A percentile compares a stretch with the other conserved stretches of the same genome.
These are phyloP conservation scores for Melipona quadrifasciata DNA, from an alignment of 1,140 invertebrate genomes.

Conservation along the genomic window DNA sequence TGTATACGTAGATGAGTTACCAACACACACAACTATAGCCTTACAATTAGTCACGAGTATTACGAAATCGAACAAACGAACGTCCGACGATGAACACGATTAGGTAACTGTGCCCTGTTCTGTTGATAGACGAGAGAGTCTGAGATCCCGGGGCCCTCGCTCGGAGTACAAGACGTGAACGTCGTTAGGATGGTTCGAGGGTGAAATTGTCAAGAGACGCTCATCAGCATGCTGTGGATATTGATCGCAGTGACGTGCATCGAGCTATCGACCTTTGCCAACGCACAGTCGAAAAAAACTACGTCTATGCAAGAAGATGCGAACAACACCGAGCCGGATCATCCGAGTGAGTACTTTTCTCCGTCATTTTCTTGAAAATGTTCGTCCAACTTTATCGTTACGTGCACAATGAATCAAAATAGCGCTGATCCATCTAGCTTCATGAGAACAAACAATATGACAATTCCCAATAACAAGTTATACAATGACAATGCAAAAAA, in stretches of 20 bases:
- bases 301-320: constrained; percentile 69
- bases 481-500: too few species aligned
- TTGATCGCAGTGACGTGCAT: constrained; percentile 74
- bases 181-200: constrained; percentile 64
- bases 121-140: not conserved
- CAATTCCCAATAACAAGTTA: too few species aligned
- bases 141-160: not conserved
- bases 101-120: not conserved
- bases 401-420: too few species aligned
- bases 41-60: not conserved
- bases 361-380: not conserved
- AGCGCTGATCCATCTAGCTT: too few species aligned
- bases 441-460: too few species aligned
- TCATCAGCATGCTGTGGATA: constrained; percentile 73
- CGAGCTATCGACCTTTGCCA: constrained; percentile 75
- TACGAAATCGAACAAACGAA: not conserved
- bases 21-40: too few species aligned
- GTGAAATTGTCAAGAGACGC: constrained; percentile 66
- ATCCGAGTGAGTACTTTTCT: constrained; percentile 72
- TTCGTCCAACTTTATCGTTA: too few species aligned
- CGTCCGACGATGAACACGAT: not conserved
- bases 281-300: constrained; percentile 73
- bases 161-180: constrained; percentile 42
- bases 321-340: constrained; percentile 73
- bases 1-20: too few species aligned